Evolutionary conservation across 2,888 invertebrate genomes (phyloP), one percentile per base, ranked within the genome.

Genomic region (Andrena bicolor): DNA sequence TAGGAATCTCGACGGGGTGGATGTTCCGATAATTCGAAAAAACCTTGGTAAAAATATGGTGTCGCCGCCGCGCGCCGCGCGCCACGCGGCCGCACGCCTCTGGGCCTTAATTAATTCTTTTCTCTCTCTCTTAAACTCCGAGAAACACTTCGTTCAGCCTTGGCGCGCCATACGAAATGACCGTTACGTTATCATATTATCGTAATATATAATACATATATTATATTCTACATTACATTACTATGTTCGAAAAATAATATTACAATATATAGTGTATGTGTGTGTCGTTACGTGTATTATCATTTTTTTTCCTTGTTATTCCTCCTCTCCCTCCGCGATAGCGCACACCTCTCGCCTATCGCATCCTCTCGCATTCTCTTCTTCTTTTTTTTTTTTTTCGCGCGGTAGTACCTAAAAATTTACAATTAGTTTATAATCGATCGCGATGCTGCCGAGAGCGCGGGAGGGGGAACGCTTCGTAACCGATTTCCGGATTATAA

Each of bases 181-280:
- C 92, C 91, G 90, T 88, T 92, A 91, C 91, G 90, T 91, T 92
- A 92, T 91, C 85, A 90, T 92, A 92, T 90, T 90, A 90, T 87
- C 20, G 82, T 87, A 84, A 85, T 84, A 88, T 89, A 88, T 77
- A 85, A 83, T 89, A 88, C 88, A 86, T 90, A 90, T 90, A 89
- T 90, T 89, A 90, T 92, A 92, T 91, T 92, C 93, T 93, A 93
- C 92, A 92, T 93, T 93, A 93, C 90, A 90, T 90, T 92, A 90
- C 93, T 93, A 93, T 90, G 91, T 93, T 93, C 92, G 90, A 93
- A 93, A 93, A 93, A 93, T 93, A 93, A 93, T 93, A 93, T 93
- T 92, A 93, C 91, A 93, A 92, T 93, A 92, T 92, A 91, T 92
- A 90, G 86, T 90, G 88, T 56, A 56, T 35, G 53, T 68, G 23